Conservation (phyloP, 2,113 vertebrate species). For the Misgurnus mizolepis region DNA sequence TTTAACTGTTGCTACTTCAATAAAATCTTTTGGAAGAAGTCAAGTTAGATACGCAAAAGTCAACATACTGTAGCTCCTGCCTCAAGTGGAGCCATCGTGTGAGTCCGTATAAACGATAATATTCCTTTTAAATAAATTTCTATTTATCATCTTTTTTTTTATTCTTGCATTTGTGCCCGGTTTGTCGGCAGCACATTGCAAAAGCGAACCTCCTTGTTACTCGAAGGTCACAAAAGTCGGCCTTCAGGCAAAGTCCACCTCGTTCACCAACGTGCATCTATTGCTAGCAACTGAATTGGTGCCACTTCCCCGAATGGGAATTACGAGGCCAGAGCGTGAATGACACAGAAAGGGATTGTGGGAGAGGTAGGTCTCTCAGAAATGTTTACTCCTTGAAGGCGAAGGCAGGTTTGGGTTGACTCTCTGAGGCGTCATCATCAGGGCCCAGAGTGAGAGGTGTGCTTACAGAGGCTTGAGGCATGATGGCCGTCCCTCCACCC, state of each 20-base stretch:
- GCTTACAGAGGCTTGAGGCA: slow-evolving; percentile 61
- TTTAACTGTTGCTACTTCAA: slow-evolving; percentile 39
- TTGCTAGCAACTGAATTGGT: slow-evolving; percentile 44
- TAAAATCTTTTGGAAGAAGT: slow-evolving; percentile 31
- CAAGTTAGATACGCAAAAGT: slow-evolving; percentile 3
- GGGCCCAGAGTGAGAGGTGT: slow-evolving; percentile 58
- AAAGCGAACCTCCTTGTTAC: background rate
- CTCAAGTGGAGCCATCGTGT: background rate
- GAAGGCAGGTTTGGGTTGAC: slow-evolving; percentile 62
- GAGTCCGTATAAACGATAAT: slow-evolving; percentile 41
- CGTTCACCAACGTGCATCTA: slow-evolving; percentile 29
- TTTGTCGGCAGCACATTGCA: background rate
- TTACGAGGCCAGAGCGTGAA: slow-evolving; percentile 17
- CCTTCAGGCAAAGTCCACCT: slow-evolving; percentile 20
- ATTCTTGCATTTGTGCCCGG: background rate
- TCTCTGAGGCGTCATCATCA: slow-evolving; percentile 58
- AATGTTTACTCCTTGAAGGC: slow-evolving; percentile 67
- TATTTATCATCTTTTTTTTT: slow-evolving; percentile 16
- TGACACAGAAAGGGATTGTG: background rate
- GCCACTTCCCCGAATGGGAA: slow-evolving; percentile 2
- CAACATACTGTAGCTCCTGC: background rate
- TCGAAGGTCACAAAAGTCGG: slow-evolving; percentile 15
- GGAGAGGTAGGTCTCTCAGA: slow-evolving; percentile 49
- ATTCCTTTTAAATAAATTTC: slow-evolving; percentile 22
- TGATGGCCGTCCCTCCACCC: slow-evolving; percentile 62